phyloP scores from a whole-genome alignment of 2,113 vertebrate species.

The Anguilla japonica region DNA sequence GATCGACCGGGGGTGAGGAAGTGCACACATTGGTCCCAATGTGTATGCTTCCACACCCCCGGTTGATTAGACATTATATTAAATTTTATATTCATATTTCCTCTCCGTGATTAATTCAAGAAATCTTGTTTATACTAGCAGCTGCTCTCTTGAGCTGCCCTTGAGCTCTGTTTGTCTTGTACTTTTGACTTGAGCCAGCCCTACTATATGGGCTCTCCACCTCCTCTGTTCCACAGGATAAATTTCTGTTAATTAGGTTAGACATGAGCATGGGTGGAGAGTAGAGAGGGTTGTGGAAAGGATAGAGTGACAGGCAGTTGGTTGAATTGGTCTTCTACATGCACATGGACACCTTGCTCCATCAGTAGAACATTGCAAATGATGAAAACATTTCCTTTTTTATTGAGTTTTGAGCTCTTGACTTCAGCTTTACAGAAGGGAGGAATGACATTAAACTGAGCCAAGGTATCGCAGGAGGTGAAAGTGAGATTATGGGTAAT shows the following conservation, averaged over 20 bases:
- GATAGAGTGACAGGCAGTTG: too few species aligned
- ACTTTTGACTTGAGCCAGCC: background rate
- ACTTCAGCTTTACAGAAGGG: background rate
- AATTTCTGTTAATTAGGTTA: background rate
- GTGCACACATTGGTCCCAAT: conserved; percentile 23
- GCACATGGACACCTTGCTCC: too few species aligned
- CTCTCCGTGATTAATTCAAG: conserved; percentile 17
- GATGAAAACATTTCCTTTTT: background rate
- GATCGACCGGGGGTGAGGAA: conserved; percentile 14
- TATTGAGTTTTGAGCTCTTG: background rate
- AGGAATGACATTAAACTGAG: background rate
- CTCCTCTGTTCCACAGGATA: background rate
- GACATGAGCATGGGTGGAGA: background rate
- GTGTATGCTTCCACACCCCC: too few species aligned
- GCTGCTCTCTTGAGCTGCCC: background rate
- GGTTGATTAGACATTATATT: background rate
- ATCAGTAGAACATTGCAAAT: background rate
- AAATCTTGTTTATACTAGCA: background rate
- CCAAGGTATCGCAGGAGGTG: background rate
- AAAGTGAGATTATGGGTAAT: background rate
- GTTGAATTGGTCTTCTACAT: too few species aligned
- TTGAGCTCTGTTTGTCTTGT: background rate
- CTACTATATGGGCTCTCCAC: too few species aligned
- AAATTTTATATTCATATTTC: conserved; percentile 11
- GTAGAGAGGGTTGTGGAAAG: too few species aligned